A percentile compares a stretch with the other conserved stretches of the same genome.
These are phyloP conservation scores for Zosterops borbonicus DNA, from an alignment of 2,113 vertebrate genomes.

Conservation along the genomic window DNA sequence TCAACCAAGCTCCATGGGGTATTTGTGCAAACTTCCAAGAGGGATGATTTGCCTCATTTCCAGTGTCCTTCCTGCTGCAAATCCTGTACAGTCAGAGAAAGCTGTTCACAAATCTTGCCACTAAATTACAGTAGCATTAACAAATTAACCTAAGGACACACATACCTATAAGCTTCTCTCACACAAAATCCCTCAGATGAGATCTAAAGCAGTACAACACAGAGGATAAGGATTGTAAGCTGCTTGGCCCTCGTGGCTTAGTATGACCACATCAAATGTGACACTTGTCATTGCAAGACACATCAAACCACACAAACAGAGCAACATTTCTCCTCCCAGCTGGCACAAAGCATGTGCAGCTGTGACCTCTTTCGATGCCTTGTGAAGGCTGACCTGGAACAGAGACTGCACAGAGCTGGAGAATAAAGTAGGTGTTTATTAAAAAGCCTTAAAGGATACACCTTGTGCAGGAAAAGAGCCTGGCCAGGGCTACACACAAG, in stretches of 20 bases:
- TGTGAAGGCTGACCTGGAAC: background rate
- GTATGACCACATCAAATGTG: background rate
- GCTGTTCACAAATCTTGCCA: background rate
- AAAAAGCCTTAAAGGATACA: background rate
- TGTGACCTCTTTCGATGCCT: background rate
- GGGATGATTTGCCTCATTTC: background rate
- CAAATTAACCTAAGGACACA: background rate
- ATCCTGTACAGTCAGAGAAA: background rate
- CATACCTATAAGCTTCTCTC: fast-evolving
- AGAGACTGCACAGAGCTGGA: background rate
- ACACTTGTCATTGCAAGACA: background rate
- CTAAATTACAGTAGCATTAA: background rate
- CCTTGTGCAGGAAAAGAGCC: background rate
- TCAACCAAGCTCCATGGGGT: background rate
- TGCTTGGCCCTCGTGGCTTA: background rate
- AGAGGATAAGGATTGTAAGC: background rate
- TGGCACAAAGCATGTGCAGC: background rate
- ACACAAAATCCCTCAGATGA: background rate
- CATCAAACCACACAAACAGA: background rate
- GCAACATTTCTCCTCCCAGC: background rate
- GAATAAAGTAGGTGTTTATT: background rate
- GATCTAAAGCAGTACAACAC: background rate
- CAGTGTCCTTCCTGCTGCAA: background rate
- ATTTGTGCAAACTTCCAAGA: background rate
- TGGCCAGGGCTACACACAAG: background rate